phyloP scores from a whole-genome alignment of 2,888 invertebrate genomes.

The Pseudoips prasinana region DNA sequence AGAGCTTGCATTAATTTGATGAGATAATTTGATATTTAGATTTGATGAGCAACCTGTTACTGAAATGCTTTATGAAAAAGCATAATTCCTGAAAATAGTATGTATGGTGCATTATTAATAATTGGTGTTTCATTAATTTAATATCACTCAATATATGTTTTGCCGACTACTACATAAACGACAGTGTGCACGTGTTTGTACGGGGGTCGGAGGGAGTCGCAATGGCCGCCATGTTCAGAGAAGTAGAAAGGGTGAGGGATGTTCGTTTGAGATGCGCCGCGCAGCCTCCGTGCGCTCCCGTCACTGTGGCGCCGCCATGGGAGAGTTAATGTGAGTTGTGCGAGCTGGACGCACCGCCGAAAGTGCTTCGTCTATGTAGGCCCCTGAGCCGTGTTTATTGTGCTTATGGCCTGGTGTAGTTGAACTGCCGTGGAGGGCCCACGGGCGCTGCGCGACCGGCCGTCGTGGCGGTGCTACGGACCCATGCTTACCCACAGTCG shows the following conservation, averaged over 20 bases:
- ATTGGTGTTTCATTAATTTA: no score
- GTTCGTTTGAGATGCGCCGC: slow-evolving; percentile 74
- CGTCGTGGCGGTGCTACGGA: slow-evolving; percentile 84
- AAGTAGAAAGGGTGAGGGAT: slow-evolving; percentile 62
- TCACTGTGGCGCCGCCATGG: slow-evolving; percentile 69
- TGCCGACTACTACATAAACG: slow-evolving; percentile 21
- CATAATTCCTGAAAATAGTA: no score
- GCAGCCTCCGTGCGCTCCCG: slow-evolving; percentile 66
- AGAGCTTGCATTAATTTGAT: no score
- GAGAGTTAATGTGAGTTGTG: slow-evolving; percentile 56
- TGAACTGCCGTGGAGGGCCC: slow-evolving; percentile 79
- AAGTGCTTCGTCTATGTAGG: slow-evolving; percentile 47
- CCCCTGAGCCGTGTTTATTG: slow-evolving; percentile 55
- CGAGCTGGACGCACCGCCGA: slow-evolving; percentile 54
- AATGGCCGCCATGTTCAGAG: slow-evolving; percentile 35
- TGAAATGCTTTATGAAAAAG: no score
- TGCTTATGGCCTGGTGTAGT: slow-evolving; percentile 66
- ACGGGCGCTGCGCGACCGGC: slow-evolving; percentile 73
- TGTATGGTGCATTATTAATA: no score
- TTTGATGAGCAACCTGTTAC: no score
- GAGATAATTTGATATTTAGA: no score
- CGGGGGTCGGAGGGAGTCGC: slow-evolving; percentile 29
- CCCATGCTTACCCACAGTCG: slow-evolving; percentile 92
- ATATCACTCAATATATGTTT: neutral
- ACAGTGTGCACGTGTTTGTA: slow-evolving; percentile 29